A percentile compares a stretch with the other conserved stretches of the same genome.
Conservation (phyloP, 2,113 vertebrate genomes). For the Ivindomyrus marchei region DNA sequence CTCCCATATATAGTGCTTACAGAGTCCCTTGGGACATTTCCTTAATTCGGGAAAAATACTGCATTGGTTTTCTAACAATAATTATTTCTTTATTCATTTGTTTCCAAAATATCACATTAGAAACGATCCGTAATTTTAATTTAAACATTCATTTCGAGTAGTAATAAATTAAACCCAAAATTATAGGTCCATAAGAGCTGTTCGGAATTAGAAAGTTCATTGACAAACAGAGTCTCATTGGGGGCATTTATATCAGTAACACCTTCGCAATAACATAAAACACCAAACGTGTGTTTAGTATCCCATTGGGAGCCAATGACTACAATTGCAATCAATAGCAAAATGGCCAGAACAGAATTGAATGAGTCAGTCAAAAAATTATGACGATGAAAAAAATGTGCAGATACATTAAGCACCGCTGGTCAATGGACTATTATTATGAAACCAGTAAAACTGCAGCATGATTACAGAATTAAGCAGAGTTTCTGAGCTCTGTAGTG, state of each 20-base stretch:
- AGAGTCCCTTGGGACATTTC: background rate
- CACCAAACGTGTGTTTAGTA: too few relatives aligned
- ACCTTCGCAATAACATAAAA: background rate
- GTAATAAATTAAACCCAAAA: background rate
- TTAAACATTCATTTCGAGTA: background rate
- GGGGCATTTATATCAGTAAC: background rate
- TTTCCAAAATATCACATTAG: background rate
- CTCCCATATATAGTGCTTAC: background rate
- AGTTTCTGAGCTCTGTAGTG: background rate
- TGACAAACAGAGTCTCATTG: too few relatives aligned
- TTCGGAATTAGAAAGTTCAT: too few relatives aligned
- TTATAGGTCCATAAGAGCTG: too few relatives aligned
- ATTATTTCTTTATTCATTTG: background rate
- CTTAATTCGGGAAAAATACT: background rate
- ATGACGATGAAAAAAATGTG: background rate
- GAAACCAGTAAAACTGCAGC: background rate
- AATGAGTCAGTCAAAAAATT: background rate
- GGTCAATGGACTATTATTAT: background rate
- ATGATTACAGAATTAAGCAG: background rate
- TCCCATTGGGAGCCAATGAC: too few relatives aligned
- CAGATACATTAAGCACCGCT: background rate
- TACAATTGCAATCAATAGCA: too few relatives aligned
- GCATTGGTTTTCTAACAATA: background rate
- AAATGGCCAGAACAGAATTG: too few relatives aligned
- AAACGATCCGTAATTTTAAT: background rate